Conservation (phyloP, 1,140 invertebrate genomes). For the Hypsibius dujardini region DNA sequence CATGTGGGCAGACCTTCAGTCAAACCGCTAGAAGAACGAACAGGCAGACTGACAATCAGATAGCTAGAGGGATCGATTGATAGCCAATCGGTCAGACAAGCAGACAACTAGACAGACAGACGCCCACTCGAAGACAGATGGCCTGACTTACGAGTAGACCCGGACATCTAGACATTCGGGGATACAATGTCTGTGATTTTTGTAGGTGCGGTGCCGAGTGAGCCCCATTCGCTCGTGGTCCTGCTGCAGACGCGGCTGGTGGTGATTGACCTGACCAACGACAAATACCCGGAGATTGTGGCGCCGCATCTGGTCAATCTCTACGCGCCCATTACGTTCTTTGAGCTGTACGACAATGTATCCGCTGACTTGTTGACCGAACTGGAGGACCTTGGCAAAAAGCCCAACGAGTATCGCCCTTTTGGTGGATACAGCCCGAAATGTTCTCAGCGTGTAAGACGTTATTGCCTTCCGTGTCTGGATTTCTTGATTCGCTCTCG, state of each 20-base stretch:
- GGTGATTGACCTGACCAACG: constrained; percentile 10
- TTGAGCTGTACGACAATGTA: neutral
- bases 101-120: no score
- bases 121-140: no score
- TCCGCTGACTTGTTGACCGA: neutral
- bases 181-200: neutral
- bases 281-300: constrained; percentile 10
- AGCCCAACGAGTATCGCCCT: constrained; percentile 2
- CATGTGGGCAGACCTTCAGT: no score
- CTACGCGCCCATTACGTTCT: constrained; percentile 6
- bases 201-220: neutral
- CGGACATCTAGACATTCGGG: neutral
- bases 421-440: neutral
- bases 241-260: constrained; percentile 8
- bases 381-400: neutral
- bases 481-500: neutral
- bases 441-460: neutral
- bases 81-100: no score
- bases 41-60: no score
- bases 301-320: neutral
- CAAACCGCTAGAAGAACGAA: no score
- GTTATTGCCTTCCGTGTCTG: neutral
- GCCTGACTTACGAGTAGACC: neutral
- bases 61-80: no score
- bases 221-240: neutral